phyloP scores from a whole-genome alignment of 2,888 invertebrate species.

The Leptinotarsa peninsularis region DNA sequence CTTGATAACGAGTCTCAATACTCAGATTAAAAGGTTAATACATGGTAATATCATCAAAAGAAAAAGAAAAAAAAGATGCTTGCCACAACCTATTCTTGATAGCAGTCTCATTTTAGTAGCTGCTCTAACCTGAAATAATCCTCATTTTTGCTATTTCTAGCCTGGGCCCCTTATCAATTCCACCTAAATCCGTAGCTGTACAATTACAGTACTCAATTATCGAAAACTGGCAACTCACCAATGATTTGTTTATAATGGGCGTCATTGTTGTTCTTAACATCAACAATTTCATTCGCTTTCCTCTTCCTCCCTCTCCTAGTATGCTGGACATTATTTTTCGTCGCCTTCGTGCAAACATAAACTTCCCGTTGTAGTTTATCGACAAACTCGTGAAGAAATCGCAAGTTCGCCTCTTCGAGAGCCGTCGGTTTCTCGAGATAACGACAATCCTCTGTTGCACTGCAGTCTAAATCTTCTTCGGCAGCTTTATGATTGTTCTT shows the following conservation, averaged over 20 bases:
- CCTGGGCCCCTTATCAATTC: not conserved
- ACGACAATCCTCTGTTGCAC: constrained; percentile 32
- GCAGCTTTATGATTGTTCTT: not conserved
- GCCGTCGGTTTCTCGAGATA: constrained; percentile 43
- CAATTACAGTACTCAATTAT: not conserved
- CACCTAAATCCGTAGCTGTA: not conserved
- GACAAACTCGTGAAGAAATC: constrained; percentile 40
- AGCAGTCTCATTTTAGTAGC: no score
- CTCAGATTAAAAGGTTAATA: no score
- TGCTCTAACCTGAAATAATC: no score
- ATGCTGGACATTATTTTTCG: constrained; percentile 35
- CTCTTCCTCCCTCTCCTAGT: constrained; percentile 39
- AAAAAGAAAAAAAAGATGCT: no score
- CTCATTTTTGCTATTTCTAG: no score
- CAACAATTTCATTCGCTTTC: constrained; percentile 39
- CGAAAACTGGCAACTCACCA: constrained; percentile 33
- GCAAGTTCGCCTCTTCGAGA: constrained; percentile 40
- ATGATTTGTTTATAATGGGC: constrained; percentile 33
- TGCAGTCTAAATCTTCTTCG: not conserved
- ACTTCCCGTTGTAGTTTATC: constrained; percentile 44
- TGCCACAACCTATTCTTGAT: no score
- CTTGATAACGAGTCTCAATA: no score
- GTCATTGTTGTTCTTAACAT: constrained; percentile 45
- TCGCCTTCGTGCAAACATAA: constrained; percentile 30
- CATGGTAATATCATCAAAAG: no score